Base-by-base conservation (phyloP, 2,113 vertebrate species). In the Antidorcas marsupialis region DNA sequence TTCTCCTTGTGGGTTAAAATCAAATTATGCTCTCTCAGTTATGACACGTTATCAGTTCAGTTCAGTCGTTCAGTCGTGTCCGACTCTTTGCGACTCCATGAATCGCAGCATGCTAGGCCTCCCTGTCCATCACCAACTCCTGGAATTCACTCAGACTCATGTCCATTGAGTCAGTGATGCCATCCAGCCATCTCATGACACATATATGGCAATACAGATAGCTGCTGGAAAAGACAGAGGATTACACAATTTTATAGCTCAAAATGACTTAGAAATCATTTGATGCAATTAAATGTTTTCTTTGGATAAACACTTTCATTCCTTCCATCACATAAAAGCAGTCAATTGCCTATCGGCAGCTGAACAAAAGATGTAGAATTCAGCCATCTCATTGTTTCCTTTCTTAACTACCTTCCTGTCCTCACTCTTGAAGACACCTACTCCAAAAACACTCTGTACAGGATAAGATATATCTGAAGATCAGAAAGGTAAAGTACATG, bases 1-100 rank as follows among this genome's bases (percentile, higher is more conserved):
- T 90, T 4, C 1, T 1, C 10, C 15, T 3, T 28, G 19, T n/a
- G n/a, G 25, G 9, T 7, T 13, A 64, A 81, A 0, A 9, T 55
- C 16, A 19, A 7, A 64, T 86, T 86, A 11, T 62, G 2, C 6
- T 78, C 21, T 64, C n/a, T 64, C 17, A 47, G 7, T 95, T 17
- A 71, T 30, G 16, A 28, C 2, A 52, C 3, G 36, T n/a, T 11
- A 28, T 5, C 19, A 55, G 55, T 57, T 25, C 21, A 25, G 21
- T 57, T 57, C 55, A 57, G 21, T 57, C 0, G 0, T 21, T 57
- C 8, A 57, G 21, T 25, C 2, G 3, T 57, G 21, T 57, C 55
- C 8, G 21, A 57, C 21, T 25, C 21, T 55, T 55, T 57, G 55
- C 0, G 21, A 57, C 21, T 21, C 8, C 55, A 57, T 57, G 21